These are phyloP conservation scores for Euproctis similis DNA, from an alignment of 2,888 invertebrate species.

Conservation along the genomic window DNA sequence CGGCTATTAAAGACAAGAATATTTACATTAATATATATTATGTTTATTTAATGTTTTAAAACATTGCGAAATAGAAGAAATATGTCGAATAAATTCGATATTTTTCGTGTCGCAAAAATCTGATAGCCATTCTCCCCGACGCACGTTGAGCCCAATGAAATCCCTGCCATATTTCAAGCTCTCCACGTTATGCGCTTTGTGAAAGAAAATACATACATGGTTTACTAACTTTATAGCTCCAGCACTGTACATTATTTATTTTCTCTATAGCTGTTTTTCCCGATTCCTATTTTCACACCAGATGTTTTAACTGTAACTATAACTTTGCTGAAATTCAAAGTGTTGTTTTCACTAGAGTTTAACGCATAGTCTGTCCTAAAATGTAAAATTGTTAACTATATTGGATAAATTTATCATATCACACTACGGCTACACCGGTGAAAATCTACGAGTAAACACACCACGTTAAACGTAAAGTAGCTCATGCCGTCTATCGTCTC, in stretches of 20 bases:
- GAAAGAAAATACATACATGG: constrained; percentile 74
- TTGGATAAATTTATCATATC: no score
- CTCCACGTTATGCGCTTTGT: constrained; percentile 69
- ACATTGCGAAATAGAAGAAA: constrained; percentile 47
- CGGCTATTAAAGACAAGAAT: no score
- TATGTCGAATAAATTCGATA: constrained; percentile 57
- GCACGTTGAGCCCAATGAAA: constrained; percentile 65
- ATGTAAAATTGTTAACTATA: no score
- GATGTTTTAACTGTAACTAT: no score
- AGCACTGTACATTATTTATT: constrained; percentile 47
- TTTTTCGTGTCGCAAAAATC: constrained; percentile 59
- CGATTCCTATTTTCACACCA: constrained; percentile 19
- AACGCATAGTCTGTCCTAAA: no score
- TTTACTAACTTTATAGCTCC: constrained; percentile 66
- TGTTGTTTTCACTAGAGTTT: no score
- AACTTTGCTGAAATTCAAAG: no score
- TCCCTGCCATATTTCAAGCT: constrained; percentile 72
- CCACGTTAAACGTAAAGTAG: no score
- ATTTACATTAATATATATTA: constrained; percentile 13
- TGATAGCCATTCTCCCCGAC: constrained; percentile 57
- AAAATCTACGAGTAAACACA: no score
- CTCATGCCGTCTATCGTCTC: no score
- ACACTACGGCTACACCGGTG: no score
- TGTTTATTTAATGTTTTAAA: constrained; percentile 34
- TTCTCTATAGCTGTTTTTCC: constrained; percentile 38